phyloP scores from a whole-genome alignment of 2,113 vertebrate genomes.

The Lophochroa leadbeateri region DNA sequence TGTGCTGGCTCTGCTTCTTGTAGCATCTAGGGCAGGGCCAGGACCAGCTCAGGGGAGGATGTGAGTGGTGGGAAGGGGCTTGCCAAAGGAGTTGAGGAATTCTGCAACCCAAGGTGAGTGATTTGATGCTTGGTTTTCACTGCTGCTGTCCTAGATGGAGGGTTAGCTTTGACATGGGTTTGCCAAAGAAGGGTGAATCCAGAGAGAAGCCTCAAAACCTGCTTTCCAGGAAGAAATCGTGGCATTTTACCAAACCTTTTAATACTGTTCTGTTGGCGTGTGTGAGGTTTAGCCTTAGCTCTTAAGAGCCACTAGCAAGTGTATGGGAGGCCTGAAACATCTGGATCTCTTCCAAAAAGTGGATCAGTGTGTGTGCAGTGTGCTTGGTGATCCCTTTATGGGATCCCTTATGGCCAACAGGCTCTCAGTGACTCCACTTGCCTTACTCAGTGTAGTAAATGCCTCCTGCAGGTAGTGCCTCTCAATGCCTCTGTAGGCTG shows the following conservation, averaged over 20 bases:
- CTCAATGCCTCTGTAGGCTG: not conserved
- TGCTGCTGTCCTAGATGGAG: not conserved
- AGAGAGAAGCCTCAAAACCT: not conserved
- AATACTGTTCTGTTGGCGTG: not conserved
- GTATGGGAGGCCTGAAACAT: not conserved
- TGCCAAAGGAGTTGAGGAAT: not conserved
- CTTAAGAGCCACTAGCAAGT: not conserved
- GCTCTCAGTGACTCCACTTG: fast-evolving
- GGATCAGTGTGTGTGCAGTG: not conserved
- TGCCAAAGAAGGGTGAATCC: not conserved
- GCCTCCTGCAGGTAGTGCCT: not conserved
- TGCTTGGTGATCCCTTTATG: not conserved
- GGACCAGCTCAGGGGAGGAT: not conserved
- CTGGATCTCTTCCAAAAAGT: not conserved
- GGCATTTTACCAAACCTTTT: not conserved
- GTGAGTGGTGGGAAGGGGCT: not conserved
- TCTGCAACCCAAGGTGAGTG: not conserved
- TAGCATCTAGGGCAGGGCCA: not conserved
- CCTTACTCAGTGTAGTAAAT: not conserved
- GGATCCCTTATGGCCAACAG: fast-evolving
- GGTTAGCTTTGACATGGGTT: not conserved
- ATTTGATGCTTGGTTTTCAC: not conserved
- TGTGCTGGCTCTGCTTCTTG: not conserved
- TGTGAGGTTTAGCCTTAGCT: not conserved
- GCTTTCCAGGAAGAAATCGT: not conserved